Base-by-base conservation (phyloP, 2,113 vertebrate species). In the Benitochromis conjunctus region DNA sequence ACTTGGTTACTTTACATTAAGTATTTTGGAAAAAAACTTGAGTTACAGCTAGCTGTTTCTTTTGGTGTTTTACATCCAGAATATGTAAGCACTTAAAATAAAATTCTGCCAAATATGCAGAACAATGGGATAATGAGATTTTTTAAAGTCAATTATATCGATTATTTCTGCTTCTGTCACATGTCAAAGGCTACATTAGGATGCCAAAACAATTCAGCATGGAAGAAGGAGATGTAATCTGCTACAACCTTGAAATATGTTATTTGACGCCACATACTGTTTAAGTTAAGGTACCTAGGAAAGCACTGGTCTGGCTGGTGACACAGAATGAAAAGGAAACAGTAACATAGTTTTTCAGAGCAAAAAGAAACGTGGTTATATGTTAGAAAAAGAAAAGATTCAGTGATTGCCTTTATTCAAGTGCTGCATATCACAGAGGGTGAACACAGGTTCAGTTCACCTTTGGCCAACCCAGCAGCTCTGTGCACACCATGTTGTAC, bases 191-290 rank as follows among this genome's bases (percentile, higher is more conserved):
- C 77, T 53, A 85, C 81, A 38, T 54, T 53, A 51, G 56, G 80
- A 85, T 48, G 91, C 84, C 92, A 94, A 79, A 91, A 85, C 87
- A 88, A 92, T 91, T 94, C 82, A 83, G 87, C 90, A 36, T 80
- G 79, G 79, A 89, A 2, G 62, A 71, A 82, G 31, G 57, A 86
- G 83, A 86, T 26, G 19, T 31, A 66, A 81, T 84, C 82, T 76
- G 74, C 43, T 19, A 21, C 80, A 81, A 77, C 60, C 58, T 81
- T 80, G 86, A 80, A 77, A 36, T 53, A 56, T 18, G 31, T 79
- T 16, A 7, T 19, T 79, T 41, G 56, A 31, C 26, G 57, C 54
- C 71, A 21, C 19, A 53, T 57, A n/a, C 4, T 5, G 7, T 83
- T 12, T 9, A 56, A 58, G 58, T 53, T 66, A 62, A 1, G 34